Base-by-base conservation (phyloP, 2,113 vertebrate species). In the Onychostoma macrolepis region DNA sequence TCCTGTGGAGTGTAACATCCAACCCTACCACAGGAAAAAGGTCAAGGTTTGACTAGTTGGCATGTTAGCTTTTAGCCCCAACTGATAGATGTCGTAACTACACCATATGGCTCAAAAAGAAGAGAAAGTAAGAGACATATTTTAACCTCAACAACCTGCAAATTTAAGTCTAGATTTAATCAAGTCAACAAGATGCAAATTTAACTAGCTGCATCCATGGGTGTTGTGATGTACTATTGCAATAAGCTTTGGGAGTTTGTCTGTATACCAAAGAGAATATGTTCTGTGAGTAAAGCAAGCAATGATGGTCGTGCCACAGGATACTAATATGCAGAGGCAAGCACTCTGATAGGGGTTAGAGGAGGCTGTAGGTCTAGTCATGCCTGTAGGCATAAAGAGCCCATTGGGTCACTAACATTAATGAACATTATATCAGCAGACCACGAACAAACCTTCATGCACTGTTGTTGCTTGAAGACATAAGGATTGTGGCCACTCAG, bases 401-500 rank as follows among this genome's bases (percentile, higher is more conserved):
- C 11, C 19, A 58, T 43, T 61, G 4, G 56, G 12, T 10, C 84
- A 36, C 26, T 17, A 48, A n/a, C 50, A 26, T 48, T 72, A 72
- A 79, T n/a, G 11, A 71, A 67, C 63, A 48, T 86, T 33, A 79
- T 15, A 36, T 61, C 78, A 41, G 36, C 24, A 72, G 24, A 7
- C 33, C 26, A 56, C 30, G 17, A 75, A 86, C 19, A 69, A 81
- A 74, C 33, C 77, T 75, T 63, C 38, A 61, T 28, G 30, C 65
- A 86, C 30, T 19, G 43, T 6, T 53, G 85, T 36, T 36, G 43
- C 30, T 33, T 69, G n/a, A 21, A 69, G 63, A 69, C 26, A 4
- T 50, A 53, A 9, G 58, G 28, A 85, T 85, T 76, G 30, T 63
- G 50, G 48, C 13, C 61, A 69, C n/a, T 86, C 85, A 86, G 75